Percentiles rank a stretch among this genome's conserved stretches.
These are phyloP conservation scores for Varanus komodoensis DNA, from an alignment of 2,113 vertebrate species.

Conservation along the genomic window DNA sequence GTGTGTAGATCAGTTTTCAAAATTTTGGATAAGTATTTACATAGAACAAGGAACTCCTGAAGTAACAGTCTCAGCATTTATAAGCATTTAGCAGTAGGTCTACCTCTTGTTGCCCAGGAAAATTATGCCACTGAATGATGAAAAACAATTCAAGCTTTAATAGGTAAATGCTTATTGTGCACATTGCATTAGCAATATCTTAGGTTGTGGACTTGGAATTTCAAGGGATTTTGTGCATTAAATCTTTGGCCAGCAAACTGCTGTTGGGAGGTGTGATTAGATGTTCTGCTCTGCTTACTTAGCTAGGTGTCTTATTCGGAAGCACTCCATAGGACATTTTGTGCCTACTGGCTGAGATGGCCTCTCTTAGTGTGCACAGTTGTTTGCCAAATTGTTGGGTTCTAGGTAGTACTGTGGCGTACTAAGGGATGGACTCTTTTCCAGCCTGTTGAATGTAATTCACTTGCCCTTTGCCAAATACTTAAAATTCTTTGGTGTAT, in stretches of 20 bases:
- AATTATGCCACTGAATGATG: constrained; percentile 1
- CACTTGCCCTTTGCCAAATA: not conserved
- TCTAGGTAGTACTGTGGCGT: not conserved
- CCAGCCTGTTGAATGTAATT: not conserved
- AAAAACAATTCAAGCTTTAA: not conserved
- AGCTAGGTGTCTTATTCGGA: not conserved
- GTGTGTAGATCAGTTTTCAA: not conserved
- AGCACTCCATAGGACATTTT: not conserved
- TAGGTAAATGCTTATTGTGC: not conserved
- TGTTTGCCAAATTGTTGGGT: not conserved
- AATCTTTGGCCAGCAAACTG: not conserved
- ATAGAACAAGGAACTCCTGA: not conserved
- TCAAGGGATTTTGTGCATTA: not conserved
- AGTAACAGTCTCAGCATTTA: not conserved
- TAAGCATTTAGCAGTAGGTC: not conserved
- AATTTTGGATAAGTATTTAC: not conserved
- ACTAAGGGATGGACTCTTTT: not conserved
- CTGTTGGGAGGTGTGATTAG: not conserved
- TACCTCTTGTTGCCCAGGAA: constrained; percentile 9
- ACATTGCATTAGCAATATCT: not conserved
- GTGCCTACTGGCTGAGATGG: not conserved
- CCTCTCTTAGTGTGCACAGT: not conserved
- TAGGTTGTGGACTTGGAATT: not conserved
- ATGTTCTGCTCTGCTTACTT: not conserved
- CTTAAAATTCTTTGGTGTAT: not conserved